Base-by-base conservation (phyloP, 2,888 invertebrate genomes). In the Yponomeuta plumbellus region DNA sequence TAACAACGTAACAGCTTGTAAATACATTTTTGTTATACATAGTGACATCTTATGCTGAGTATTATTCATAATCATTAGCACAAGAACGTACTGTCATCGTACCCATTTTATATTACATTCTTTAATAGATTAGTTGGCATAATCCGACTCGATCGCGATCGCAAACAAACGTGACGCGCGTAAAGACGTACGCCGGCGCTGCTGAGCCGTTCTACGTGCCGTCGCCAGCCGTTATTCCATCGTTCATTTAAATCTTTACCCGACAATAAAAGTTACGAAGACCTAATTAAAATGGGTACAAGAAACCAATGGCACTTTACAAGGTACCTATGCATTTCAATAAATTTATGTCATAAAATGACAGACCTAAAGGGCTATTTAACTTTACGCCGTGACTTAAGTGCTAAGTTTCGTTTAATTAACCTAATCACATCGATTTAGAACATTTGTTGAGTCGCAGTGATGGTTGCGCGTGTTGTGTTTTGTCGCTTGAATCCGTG, bases 401-500 rank as follows among this genome's bases (percentile, higher is more conserved):
- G 23, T 72, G 67, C 71, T 85, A 88, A 84, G 70, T 79, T 86
- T 88, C 85, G 84, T 84, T 84, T 81, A 78, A 78, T 80, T 80
- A 85, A 84, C 78, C 88, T 90, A 90, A 89, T 90, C 90, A 91
- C 89, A 88, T 88, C 79, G 83, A 88, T 91, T 91, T 91, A 90
- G 91, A 91, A 91, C 90, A 89, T 91, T 88, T 87, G 90, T 91
- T 90, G 90, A 87, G 88, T 89, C 84, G 88, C 85, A 83, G 84
- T 86, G 84, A 84, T 84, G 81, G 86, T 81, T 79, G 80, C 80
- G 81, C 85, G 88, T 83, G 78, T 85, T 78, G 81, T 82, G 74
- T 81, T 78, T 78, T 85, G 89, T 70, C 88, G 90, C 85, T 92
- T 93, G 87, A 94, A 92, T 88, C 94, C 94, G 88, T 92, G 93